Evolutionary conservation across 1,140 invertebrate genomes (phyloP).

Genomic region (Saccostrea echinata): DNA sequence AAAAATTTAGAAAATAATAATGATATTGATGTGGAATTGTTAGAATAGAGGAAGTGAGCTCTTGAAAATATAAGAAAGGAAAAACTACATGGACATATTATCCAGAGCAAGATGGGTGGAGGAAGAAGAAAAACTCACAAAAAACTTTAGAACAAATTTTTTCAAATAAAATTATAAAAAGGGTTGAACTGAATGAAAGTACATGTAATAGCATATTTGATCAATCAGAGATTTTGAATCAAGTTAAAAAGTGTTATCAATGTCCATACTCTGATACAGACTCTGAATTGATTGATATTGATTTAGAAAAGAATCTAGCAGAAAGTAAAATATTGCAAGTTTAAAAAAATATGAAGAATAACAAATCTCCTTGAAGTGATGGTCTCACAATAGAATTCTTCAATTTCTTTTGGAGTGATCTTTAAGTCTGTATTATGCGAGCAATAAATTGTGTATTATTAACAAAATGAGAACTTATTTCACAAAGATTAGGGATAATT

Average conservation of each 20-base stretch:
- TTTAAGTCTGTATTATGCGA: no score
- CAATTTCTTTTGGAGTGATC: constrained; percentile 16
- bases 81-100: neutral
- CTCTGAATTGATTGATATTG: neutral
- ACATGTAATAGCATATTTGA: neutral
- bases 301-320: neutral
- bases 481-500: constrained; percentile 11
- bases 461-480: no score
- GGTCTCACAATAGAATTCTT: no score
- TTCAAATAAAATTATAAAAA: neutral
- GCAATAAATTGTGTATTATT: no score
- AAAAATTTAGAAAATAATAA: neutral
- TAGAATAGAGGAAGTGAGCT: neutral
- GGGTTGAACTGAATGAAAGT: neutral
- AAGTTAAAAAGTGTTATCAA: no score
- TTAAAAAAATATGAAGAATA: constrained; percentile 22
- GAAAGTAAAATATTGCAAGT: neutral
- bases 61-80: constrained; percentile 13
- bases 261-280: neutral
- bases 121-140: neutral
- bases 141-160: constrained; percentile 13
- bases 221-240: no score
- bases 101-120: neutral
- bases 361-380: neutral
- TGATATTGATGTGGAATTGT: neutral